Evolutionary conservation across 2,888 invertebrate species (phyloP).

Genomic region (Lathronympha strigana): DNA sequence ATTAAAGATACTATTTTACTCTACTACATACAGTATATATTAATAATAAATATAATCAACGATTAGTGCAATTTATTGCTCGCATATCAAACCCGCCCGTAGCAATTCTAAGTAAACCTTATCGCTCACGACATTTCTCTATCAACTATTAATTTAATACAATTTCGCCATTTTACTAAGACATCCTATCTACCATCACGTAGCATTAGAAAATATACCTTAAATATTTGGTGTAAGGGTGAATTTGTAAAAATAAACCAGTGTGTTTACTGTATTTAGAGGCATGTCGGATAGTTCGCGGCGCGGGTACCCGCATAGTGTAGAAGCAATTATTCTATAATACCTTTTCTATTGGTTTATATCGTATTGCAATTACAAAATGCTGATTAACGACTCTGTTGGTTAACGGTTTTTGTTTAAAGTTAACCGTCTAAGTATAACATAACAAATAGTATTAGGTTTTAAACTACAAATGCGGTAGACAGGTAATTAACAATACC

Average conservation of each 20-base stretch:
- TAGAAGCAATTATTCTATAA: conserved; percentile 68
- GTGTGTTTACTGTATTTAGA: conserved; percentile 49
- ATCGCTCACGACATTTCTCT: conserved; percentile 67
- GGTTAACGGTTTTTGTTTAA: conserved; percentile 74
- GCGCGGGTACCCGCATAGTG: conserved; percentile 77
- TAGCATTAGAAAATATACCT: conserved; percentile 38
- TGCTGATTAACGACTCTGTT: conserved; percentile 70
- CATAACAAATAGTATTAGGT: too few relatives aligned
- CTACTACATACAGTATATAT: background rate
- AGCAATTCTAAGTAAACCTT: conserved; percentile 58
- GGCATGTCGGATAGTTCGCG: conserved; percentile 49
- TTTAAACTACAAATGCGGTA: too few relatives aligned
- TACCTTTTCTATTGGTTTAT: conserved; percentile 77
- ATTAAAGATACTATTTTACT: background rate
- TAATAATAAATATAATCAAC: conserved; percentile 43
- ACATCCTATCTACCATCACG: background rate
- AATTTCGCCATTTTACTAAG: conserved; percentile 45
- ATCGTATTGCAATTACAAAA: conserved; percentile 73
- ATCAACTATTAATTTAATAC: conserved; percentile 65
- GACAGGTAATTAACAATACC: too few relatives aligned
- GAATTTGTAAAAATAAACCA: conserved; percentile 47
- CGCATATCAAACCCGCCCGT: conserved; percentile 55
- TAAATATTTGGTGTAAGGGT: conserved; percentile 49
- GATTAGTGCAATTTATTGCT: conserved; percentile 51
- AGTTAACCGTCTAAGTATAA: background rate